Percentiles rank a stretch among this genome's conserved stretches.
Evolutionary conservation across 2,888 invertebrate genomes (phyloP).

Genomic region (Scelioninae gen. 1): DNA sequence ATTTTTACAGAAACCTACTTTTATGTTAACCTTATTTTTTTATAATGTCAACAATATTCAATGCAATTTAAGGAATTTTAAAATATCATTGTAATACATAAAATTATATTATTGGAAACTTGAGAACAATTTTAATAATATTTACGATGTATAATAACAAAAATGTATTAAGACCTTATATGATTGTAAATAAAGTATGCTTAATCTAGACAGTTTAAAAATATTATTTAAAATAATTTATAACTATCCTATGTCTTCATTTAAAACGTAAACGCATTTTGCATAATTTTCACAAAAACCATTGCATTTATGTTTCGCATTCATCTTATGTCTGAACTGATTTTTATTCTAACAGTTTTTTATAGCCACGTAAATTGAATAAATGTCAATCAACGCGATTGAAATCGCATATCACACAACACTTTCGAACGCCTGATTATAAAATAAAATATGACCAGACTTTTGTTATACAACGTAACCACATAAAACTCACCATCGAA

Average conservation of each 20-base stretch:
- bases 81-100: no score
- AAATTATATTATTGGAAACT: no score
- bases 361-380: neutral
- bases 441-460: conserved; percentile 21
- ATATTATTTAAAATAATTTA: no score
- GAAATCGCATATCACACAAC: conserved; percentile 12
- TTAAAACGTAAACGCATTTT: no score
- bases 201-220: neutral
- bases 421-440: conserved; percentile 31
- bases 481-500: conserved; percentile 77
- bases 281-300: no score
- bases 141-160: neutral
- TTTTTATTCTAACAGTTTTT: neutral
- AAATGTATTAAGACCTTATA: neutral
- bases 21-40: no score
- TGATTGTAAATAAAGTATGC: neutral
- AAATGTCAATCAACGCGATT: conserved; percentile 6
- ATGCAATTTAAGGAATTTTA: no score
- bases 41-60: no score
- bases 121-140: neutral
- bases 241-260: no score
- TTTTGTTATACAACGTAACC: conserved; percentile 8
- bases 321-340: no score
- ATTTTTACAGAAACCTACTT: no score
- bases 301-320: no score